Conservation (phyloP, 2,797 vertebrate species). For the Schizothorax lantsangensis region DNA sequence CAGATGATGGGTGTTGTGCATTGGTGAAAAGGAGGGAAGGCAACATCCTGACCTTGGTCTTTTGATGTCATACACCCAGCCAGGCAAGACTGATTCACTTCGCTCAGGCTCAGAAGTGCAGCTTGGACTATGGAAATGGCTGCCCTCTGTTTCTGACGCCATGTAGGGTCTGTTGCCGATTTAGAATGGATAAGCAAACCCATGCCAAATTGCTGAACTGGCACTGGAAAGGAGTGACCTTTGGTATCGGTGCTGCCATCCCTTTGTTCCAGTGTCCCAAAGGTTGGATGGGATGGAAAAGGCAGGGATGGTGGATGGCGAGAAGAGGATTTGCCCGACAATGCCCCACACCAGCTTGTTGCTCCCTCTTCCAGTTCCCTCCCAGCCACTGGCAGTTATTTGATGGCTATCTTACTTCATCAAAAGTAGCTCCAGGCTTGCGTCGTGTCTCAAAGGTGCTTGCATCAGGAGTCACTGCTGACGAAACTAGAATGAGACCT, state of each 20-base stretch:
- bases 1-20: background rate
- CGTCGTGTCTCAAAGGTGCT: slow-evolving; percentile 56
- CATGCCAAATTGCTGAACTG: slow-evolving; percentile 70
- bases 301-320: slow-evolving; percentile 64
- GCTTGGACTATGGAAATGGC: slow-evolving; percentile 55
- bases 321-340: background rate
- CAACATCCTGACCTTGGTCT: slow-evolving; percentile 39
- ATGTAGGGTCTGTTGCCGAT: slow-evolving; percentile 69
- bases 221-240: slow-evolving; percentile 73
- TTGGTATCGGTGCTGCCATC: slow-evolving; percentile 64
- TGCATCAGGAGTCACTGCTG: slow-evolving; percentile 46
- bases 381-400: slow-evolving; percentile 58
- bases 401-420: slow-evolving; percentile 70
- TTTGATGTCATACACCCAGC: slow-evolving; percentile 66
- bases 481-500: slow-evolving; percentile 34
- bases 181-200: slow-evolving; percentile 72
- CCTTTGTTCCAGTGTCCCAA: slow-evolving; percentile 68
- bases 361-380: slow-evolving; percentile 67
- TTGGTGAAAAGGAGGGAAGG: slow-evolving; percentile 28
- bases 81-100: slow-evolving; percentile 57
- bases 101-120: slow-evolving; percentile 53
- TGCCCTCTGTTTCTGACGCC: slow-evolving; percentile 65
- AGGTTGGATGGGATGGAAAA: slow-evolving; percentile 58
- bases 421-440: slow-evolving; percentile 55
- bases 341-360: slow-evolving; percentile 28